These are phyloP conservation scores for Camponotus floridanus DNA, from an alignment of 1,140 invertebrate genomes.

Conservation along the genomic window DNA sequence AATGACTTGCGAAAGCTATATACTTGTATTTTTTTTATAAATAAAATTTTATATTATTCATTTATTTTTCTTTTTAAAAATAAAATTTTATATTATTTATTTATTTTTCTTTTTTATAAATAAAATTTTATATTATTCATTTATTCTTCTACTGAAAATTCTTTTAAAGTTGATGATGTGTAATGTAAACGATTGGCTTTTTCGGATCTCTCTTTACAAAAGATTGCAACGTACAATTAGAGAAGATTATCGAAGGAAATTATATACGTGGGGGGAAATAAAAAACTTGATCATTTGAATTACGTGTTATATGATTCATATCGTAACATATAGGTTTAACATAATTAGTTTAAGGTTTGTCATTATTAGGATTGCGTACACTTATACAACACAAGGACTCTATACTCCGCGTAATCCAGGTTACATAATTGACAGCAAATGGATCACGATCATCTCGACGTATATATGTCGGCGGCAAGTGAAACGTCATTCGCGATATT, in stretches of 20 bases:
- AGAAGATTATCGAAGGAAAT: not conserved
- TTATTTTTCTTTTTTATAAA: not conserved
- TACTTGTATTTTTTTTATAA: not conserved
- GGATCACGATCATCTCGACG: slow-evolving; percentile 36
- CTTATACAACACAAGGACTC: not conserved
- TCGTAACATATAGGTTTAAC: not conserved
- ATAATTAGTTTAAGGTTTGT: not conserved
- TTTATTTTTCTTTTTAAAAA: no score
- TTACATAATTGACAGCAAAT: slow-evolving; percentile 58
- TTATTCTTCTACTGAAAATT: not conserved
- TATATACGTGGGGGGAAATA: not conserved
- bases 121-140: not conserved
- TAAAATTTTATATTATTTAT: not conserved
- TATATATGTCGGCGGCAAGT: slow-evolving; percentile 9
- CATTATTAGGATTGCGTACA: not conserved
- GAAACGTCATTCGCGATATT: slow-evolving; percentile 44
- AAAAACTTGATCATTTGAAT: not conserved
- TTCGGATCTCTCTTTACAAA: not conserved
- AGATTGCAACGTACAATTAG: not conserved
- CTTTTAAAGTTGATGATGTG: not conserved
- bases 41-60: no score
- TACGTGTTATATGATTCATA: not conserved
- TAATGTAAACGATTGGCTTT: not conserved
- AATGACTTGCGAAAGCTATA: not conserved
- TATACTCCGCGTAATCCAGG: slow-evolving; percentile 22